Percentiles rank a stretch among this genome's conserved stretches.
Conservation (phyloP, 2,113 vertebrate genomes). For the Gobius niger region DNA sequence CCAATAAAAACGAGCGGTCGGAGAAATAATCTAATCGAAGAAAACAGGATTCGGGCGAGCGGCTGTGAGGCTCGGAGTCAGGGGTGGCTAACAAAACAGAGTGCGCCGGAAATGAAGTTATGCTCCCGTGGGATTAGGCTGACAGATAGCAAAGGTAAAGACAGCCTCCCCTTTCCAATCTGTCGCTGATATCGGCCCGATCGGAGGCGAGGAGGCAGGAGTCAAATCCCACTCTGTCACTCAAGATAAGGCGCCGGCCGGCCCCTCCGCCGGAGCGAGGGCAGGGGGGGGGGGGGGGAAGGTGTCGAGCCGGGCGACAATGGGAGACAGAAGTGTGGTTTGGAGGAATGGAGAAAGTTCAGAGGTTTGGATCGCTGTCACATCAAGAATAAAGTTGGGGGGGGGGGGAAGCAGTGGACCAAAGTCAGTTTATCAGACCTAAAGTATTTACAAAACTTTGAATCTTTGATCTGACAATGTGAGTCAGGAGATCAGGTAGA, state of each 20-base stretch:
- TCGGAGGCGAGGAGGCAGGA: conserved; percentile 53
- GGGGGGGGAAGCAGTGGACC: not conserved
- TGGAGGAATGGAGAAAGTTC: not conserved
- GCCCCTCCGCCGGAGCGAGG: not conserved
- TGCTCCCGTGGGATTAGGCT: conserved; percentile 64
- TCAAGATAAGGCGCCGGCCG: conserved; percentile 1
- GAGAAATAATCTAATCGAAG: conserved; percentile 30
- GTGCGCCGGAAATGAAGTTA: conserved; percentile 66
- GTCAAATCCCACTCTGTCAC: conserved; percentile 26
- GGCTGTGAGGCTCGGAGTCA: conserved; percentile 45
- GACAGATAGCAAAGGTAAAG: conserved; percentile 68
- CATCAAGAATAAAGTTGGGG: not conserved
- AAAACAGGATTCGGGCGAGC: conserved; percentile 42
- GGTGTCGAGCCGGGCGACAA: not conserved
- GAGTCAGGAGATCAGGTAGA: too few species aligned
- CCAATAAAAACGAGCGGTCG: conserved; percentile 14
- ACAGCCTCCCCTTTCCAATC: conserved; percentile 56
- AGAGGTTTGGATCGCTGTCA: not conserved
- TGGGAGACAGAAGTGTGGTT: not conserved
- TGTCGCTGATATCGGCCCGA: conserved; percentile 59
- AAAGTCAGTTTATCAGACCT: too few species aligned
- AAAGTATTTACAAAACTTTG: too few species aligned
- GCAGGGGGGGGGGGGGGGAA: not conserved
- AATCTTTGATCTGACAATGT: too few species aligned
- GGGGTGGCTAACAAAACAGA: conserved; percentile 63